These are phyloP conservation scores for Bothrops alternatus DNA, from an alignment of 2,797 vertebrate species.

Conservation along the genomic window DNA sequence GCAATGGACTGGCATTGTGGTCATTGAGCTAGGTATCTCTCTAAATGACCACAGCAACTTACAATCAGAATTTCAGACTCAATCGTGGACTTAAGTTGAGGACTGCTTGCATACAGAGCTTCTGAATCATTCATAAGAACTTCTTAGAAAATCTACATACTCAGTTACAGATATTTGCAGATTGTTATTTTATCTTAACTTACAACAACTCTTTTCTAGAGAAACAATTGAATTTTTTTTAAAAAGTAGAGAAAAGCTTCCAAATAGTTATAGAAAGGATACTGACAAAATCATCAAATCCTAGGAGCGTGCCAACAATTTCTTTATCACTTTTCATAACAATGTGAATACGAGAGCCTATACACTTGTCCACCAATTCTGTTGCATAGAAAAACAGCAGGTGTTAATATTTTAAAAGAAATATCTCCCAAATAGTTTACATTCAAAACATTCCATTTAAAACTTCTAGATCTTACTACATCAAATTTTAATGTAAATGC, in stretches of 20 bases:
- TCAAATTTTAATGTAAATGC: not conserved
- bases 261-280: slow-evolving; percentile 77
- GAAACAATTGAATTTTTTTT: not conserved
- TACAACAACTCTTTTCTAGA: not conserved
- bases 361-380: slow-evolving; percentile 93
- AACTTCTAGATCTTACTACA: fast-evolving
- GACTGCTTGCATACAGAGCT: not conserved
- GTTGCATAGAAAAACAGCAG: not conserved
- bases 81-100: not conserved
- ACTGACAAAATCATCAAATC: slow-evolving; percentile 97
- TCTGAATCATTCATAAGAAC: not conserved
- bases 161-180: not conserved
- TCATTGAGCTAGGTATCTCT: not conserved
- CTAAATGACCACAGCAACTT: not conserved
- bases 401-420: not conserved
- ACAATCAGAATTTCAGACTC: not conserved
- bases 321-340: slow-evolving; percentile 94
- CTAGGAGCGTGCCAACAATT: slow-evolving; percentile 85
- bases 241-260: fast-evolving
- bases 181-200: not conserved
- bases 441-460: not conserved
- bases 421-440: not conserved
- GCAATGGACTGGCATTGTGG: not conserved
- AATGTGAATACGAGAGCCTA: slow-evolving; percentile 88
- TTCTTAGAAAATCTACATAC: not conserved